phyloP scores from a whole-genome alignment of 2,113 vertebrate species.

The Oplegnathus fasciatus region DNA sequence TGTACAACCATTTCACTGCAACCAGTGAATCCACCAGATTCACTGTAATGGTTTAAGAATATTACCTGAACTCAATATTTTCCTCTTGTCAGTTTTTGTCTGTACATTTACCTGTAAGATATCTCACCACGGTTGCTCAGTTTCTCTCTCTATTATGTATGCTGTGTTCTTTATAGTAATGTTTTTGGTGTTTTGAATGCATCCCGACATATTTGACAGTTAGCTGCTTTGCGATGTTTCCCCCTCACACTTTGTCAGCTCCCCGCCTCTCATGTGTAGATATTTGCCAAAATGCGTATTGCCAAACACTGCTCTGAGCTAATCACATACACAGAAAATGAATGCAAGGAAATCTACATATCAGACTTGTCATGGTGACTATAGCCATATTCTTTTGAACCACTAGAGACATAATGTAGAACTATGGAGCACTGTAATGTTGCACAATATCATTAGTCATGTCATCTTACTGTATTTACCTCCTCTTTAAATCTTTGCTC shows the following conservation, averaged over 20 bases:
- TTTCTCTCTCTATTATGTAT: slow-evolving; percentile 53
- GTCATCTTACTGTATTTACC: slow-evolving; percentile 63
- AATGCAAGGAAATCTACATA: slow-evolving; percentile 66
- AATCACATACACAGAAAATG: slow-evolving; percentile 50
- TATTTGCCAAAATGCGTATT: slow-evolving; percentile 58
- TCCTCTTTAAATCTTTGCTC: slow-evolving; percentile 43
- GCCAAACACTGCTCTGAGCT: slow-evolving; percentile 61
- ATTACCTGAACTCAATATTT: slow-evolving; percentile 29
- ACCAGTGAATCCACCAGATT: slow-evolving; percentile 11
- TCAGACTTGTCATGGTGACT: slow-evolving; percentile 54
- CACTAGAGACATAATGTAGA: slow-evolving; percentile 46
- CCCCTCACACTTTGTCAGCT: slow-evolving; percentile 12
- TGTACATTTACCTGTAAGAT: slow-evolving; percentile 51
- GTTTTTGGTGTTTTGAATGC: slow-evolving; percentile 71
- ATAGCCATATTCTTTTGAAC: slow-evolving; percentile 69
- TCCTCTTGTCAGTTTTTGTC: slow-evolving; percentile 33
- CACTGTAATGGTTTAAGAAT: slow-evolving; percentile 9
- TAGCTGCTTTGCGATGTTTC: slow-evolving; percentile 39
- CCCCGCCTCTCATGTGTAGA: slow-evolving; percentile 34
- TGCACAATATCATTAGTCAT: slow-evolving; percentile 56
- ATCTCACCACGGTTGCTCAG: slow-evolving; percentile 25
- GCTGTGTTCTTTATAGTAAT: slow-evolving; percentile 50
- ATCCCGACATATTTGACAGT: slow-evolving; percentile 50
- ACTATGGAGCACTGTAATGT: slow-evolving; percentile 42
- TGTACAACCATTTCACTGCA: slow-evolving; percentile 5